Percentiles rank a stretch among this genome's conserved stretches.
Conservation (phyloP, 2,888 invertebrate species). For the Acleris laterana region DNA sequence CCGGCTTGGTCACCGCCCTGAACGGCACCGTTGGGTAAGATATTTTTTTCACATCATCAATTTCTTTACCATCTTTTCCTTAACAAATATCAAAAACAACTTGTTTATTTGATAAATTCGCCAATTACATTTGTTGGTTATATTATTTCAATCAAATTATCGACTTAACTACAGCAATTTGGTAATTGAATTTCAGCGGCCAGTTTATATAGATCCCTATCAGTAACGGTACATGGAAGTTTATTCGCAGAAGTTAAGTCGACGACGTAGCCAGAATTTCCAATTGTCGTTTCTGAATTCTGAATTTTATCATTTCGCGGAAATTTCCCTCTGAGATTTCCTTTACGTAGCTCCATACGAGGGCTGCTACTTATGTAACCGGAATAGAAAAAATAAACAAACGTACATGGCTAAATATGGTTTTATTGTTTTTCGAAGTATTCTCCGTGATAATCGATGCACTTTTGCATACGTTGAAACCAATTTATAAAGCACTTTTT, state of each 20-base stretch:
- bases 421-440: no score
- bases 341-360: not conserved
- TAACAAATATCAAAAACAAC: slow-evolving; percentile 1
- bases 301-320: slow-evolving; percentile 16
- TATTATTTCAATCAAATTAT: slow-evolving; percentile 17
- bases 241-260: slow-evolving; percentile 23
- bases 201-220: slow-evolving; percentile 32
- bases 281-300: slow-evolving; percentile 30
- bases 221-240: slow-evolving; percentile 25
- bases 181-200: slow-evolving; percentile 32
- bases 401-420: no score
- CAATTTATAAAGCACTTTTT: no score
- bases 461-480: no score
- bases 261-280: slow-evolving; percentile 24
- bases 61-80: not conserved
- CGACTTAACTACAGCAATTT: slow-evolving; percentile 27
- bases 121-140: slow-evolving; percentile 9
- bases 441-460: no score
- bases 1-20: slow-evolving; percentile 75
- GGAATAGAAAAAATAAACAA: no score
- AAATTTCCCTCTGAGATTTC: slow-evolving; percentile 8
- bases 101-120: slow-evolving; percentile 12
- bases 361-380: no score
- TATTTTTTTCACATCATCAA: not conserved
- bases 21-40: slow-evolving; percentile 78